Percentiles rank a stretch among this genome's conserved stretches.
These are phyloP conservation scores for Mesodorylaimus sp. DNA, from an alignment of 2,888 invertebrate species.

Conservation along the genomic window DNA sequence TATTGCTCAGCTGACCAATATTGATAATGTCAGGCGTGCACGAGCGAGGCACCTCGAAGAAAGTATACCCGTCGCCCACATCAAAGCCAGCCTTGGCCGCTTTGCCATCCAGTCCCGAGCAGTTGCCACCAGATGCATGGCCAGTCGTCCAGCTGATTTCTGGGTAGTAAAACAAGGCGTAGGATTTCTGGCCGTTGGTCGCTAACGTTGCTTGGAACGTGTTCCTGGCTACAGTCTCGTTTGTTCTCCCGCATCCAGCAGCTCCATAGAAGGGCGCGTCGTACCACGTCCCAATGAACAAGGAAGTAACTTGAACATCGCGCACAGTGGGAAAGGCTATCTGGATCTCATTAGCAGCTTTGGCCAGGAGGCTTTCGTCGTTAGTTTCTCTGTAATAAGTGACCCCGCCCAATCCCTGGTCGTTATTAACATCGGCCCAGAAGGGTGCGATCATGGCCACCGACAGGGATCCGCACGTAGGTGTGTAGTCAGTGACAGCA, in stretches of 20 bases:
- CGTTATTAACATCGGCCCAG: constrained; percentile 27
- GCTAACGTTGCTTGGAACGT: constrained; percentile 14
- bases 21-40: constrained; percentile 8
- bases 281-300: constrained; percentile 2
- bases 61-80: constrained; percentile 10
- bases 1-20: constrained; percentile 1
- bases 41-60: constrained; percentile 4
- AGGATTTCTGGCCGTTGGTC: constrained; percentile 14
- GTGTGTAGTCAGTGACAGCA: constrained; percentile 12
- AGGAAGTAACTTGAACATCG: not conserved
- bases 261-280: not conserved
- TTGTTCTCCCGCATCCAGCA: not conserved
- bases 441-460: constrained; percentile 21
- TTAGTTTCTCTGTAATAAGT: not conserved
- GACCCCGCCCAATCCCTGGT: not conserved
- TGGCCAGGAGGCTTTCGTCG: not conserved
- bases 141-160: constrained; percentile 15
- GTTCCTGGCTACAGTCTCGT: constrained; percentile 7
- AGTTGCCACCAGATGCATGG: not conserved
- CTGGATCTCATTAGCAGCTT: not conserved
- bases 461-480: constrained; percentile 15
- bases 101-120: constrained; percentile 17
- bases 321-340: not conserved
- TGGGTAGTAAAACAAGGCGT: constrained; percentile 14
- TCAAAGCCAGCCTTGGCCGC: constrained; percentile 11